Base-by-base conservation (phyloP, 2,113 vertebrate species). In the Ctenomys sociabilis region DNA sequence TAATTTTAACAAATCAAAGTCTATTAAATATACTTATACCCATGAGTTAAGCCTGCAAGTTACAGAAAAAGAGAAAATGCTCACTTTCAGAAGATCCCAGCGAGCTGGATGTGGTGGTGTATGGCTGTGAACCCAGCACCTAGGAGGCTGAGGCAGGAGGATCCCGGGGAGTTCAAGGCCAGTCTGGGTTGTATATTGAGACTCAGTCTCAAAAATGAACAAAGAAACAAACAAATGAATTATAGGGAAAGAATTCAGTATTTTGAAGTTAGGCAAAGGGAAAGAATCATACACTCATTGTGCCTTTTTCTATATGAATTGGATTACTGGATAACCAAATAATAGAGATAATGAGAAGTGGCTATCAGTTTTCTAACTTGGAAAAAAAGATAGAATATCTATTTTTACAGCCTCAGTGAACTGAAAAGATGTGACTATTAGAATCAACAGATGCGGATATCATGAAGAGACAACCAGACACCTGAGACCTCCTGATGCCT, bases 291-390 rank as follows among this genome's bases (percentile, higher is more conserved):
- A 82, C 28, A 70, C 68, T 61, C 54, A 40, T 54, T 43, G 49
- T 85, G 86, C 35, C 5, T 93, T 93, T 93, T 72, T n/a, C 22
- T 57, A 43, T 75, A 49, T 81, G n/a, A 87, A 75, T 45, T 59
- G 43, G 37, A 32, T 83, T 24, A 45, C 26, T 54, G 35, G 14
- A n/a, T 78, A 72, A 72, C 52, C 61, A 93, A 52, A 84, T 43
- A 68, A 52, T 43, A 90, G 17, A 72, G 32, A 66, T 70, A 57
- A 61, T 19, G 24, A 72, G 28, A 77, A 77, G 1, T 63, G 12
- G 26, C 21, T 54, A 30, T 43, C 72, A 68, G 43, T 57, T 93
- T 85, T 40, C 22, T 35, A 89, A 13, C 24, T 49, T 22, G 26
- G 35, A 70, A 88, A 75, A 17, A 84, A 68, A 63, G 59, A 61